Evolutionary conservation across 1,140 invertebrate species (phyloP).

Genomic region (Plectrocnemia conspersa): DNA sequence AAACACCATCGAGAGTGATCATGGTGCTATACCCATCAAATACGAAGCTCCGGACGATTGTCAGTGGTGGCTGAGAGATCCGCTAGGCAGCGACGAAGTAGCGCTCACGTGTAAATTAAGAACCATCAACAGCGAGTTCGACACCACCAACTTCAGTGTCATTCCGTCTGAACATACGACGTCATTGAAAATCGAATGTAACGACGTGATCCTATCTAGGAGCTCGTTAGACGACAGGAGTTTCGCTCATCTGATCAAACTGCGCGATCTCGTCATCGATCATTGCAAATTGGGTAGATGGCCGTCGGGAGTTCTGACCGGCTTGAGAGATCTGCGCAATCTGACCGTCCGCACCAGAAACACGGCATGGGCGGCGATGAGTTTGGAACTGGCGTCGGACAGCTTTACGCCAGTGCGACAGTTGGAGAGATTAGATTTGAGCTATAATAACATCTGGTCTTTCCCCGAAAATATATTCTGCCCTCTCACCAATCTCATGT

Average conservation of each 20-base stretch:
- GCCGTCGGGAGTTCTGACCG: constrained; percentile 67
- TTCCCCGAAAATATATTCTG: constrained; percentile 83
- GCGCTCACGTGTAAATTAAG: constrained; percentile 72
- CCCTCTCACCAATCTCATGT: constrained; percentile 68
- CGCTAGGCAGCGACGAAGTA: constrained; percentile 61
- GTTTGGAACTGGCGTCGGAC: constrained; percentile 69
- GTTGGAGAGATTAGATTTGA: constrained; percentile 78
- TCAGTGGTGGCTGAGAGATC: constrained; percentile 62
- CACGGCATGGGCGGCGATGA: constrained; percentile 70
- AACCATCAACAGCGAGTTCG: constrained; percentile 75
- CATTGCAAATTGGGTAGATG: constrained; percentile 80
- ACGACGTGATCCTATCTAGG: constrained; percentile 66
- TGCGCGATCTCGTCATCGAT: constrained; percentile 74
- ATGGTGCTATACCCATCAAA: constrained; percentile 54
- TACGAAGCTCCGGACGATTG: constrained; percentile 83
- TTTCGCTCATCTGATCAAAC: constrained; percentile 71
- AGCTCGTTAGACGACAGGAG: constrained; percentile 70
- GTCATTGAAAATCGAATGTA: constrained; percentile 72
- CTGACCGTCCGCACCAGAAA: constrained; percentile 77
- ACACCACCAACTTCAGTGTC: constrained; percentile 82
- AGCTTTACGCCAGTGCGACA: constrained; percentile 67
- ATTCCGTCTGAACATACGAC: constrained; percentile 80
- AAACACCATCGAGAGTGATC: constrained; percentile 48
- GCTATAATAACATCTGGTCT: constrained; percentile 83
- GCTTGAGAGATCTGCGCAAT: constrained; percentile 70